Base-by-base conservation (phyloP, 2,797 vertebrate genomes). In the Acanthurus tractus region DNA sequence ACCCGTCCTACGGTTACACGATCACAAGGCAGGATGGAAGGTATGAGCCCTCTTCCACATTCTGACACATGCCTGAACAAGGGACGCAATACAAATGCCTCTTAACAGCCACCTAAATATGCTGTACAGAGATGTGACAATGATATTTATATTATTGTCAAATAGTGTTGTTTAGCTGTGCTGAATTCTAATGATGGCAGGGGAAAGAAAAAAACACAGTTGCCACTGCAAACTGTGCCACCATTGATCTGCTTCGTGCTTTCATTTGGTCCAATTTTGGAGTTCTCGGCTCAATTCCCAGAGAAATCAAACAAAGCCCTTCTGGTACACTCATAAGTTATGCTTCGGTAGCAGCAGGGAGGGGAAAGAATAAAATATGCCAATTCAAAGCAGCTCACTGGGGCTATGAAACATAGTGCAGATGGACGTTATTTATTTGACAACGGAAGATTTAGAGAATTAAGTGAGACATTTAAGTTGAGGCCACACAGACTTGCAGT, bases 11-110 rank as follows among this genome's bases (percentile, higher is more conserved):
- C 29, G 98, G 98, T 48, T 98, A 98, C 88, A 99, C 97, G 1
- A 94, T 99, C 94, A 99, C 97, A 83, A 94, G 98, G 81, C 98
- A 99, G 85, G 98, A 99, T 17, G 98, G 98, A 92, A 99, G 98
- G 98, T 99, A 95, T 74, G 87, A 59, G 70, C 17, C 18, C 1
- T 17, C 23, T 3, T 20, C 18, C 49, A 65, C 25, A 22, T 25
- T 18, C 5, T 7, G 2, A 57, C 56, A 62, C 9, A 48, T 38
- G 42, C 40, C 45, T 6, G 61, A 38, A 56, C n/a, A 70, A 23
- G 6, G 10, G 17, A 77, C 58, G 29, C 56, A 70, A 15, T 18
- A 8, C 29, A 76, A 50, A 67, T 13, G 11, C 11, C 23, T 50
- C 40, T 36, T 36, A 42, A 53, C 23, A 10, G 2, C 58, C 59